Conservation (phyloP, 2,888 invertebrate species). For the Elmis aenea region DNA sequence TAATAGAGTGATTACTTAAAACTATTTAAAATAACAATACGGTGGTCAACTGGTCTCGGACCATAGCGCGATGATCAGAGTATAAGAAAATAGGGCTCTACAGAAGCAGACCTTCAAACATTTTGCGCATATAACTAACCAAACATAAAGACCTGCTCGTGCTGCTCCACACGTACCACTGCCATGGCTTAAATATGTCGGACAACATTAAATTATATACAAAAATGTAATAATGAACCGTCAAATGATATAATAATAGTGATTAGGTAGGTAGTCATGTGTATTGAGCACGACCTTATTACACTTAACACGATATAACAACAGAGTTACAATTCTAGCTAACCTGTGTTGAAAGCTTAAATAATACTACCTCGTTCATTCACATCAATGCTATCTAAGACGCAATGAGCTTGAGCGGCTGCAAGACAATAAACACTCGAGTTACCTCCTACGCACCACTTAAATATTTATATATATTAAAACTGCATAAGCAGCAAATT, state of each 20-base stretch:
- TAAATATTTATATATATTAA: slow-evolving; percentile 20
- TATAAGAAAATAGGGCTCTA: slow-evolving; percentile 45
- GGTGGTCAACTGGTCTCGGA: slow-evolving; percentile 46
- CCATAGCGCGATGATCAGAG: slow-evolving; percentile 39
- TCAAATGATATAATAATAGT: slow-evolving; percentile 40
- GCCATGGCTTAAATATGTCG: slow-evolving; percentile 16
- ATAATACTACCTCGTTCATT: slow-evolving; percentile 45
- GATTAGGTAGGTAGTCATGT: slow-evolving; percentile 47
- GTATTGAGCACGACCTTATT: slow-evolving; percentile 47
- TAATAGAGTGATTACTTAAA: slow-evolving; percentile 47
- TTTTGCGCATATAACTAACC: slow-evolving; percentile 24
- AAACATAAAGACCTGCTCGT: slow-evolving; percentile 14
- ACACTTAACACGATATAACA: slow-evolving; percentile 49
- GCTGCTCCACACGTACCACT: slow-evolving; percentile 10
- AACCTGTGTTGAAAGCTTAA: slow-evolving; percentile 49
- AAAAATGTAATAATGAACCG: slow-evolving; percentile 34
- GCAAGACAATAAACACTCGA: slow-evolving; percentile 12
- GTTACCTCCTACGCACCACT: slow-evolving; percentile 3
- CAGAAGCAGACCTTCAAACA: slow-evolving; percentile 42
- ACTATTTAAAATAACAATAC: slow-evolving; percentile 50
- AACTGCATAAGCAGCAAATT: slow-evolving; percentile 32
- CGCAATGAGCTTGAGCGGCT: slow-evolving; percentile 21
- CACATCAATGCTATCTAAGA: slow-evolving; percentile 32
- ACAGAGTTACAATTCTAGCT: slow-evolving; percentile 50
- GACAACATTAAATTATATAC: slow-evolving; percentile 37